Conservation (phyloP, 2,888 invertebrate genomes). For the Plemyria rubiginata region DNA sequence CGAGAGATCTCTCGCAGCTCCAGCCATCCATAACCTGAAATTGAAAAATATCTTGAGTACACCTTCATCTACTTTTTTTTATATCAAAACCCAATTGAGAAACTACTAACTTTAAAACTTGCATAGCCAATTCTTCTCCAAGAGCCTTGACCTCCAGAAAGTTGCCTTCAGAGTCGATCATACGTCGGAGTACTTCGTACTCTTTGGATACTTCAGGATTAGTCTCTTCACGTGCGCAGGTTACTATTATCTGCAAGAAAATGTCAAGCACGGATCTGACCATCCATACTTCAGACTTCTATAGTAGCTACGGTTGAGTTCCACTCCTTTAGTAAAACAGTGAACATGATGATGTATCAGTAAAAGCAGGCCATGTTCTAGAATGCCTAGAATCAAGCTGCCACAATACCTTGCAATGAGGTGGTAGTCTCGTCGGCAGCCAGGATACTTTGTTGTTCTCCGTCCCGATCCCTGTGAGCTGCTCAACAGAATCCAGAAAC, state of each 20-base stretch:
- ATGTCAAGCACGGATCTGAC: not conserved
- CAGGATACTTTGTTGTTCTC: constrained; percentile 98
- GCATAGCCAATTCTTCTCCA: constrained; percentile 97
- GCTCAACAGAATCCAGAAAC: constrained; percentile 98
- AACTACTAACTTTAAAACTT: constrained; percentile 89
- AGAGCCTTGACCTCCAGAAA: constrained; percentile 95
- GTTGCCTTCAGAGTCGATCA: constrained; percentile 95
- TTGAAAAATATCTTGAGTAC: not conserved
- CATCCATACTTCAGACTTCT: no score
- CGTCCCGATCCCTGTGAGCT: constrained; percentile 94
- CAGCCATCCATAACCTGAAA: constrained; percentile 95
- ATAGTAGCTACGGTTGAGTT: no score
- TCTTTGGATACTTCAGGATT: constrained; percentile 95
- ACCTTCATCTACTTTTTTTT: no score
- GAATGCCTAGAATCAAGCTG: not conserved
- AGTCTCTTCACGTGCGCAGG: constrained; percentile 94
- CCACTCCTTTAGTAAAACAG: no score
- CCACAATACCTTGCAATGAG: constrained; percentile 90
- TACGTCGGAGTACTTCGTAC: constrained; percentile 92
- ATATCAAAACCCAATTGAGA: no score
- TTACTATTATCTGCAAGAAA: constrained; percentile 91
- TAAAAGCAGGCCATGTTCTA: not conserved
- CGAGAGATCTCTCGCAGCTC: constrained; percentile 93
- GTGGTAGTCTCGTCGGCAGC: constrained; percentile 96
- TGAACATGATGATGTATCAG: no score